These are phyloP conservation scores for Sinohyriopsis cumingii DNA, from an alignment of 2,888 invertebrate species.

Conservation along the genomic window DNA sequence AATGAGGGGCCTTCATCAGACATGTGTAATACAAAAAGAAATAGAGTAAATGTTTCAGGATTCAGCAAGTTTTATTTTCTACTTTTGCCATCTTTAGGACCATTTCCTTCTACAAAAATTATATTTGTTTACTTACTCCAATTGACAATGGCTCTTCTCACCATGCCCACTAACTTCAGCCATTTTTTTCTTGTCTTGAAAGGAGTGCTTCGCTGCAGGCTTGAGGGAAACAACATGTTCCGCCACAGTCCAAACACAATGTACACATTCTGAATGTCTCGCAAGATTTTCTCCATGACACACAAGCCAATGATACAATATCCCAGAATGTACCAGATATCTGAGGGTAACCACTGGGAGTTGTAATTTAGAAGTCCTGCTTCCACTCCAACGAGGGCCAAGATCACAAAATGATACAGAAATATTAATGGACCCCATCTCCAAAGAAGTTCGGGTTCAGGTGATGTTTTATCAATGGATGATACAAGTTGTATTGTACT, in stretches of 20 bases:
- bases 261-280: slow-evolving; percentile 63
- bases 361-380: slow-evolving; percentile 56
- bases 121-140: slow-evolving; percentile 53
- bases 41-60: no score
- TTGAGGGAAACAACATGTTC: slow-evolving; percentile 59
- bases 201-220: slow-evolving; percentile 30
- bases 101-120: no score
- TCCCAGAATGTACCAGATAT: slow-evolving; percentile 48
- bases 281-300: slow-evolving; percentile 57
- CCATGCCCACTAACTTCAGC: slow-evolving; percentile 51
- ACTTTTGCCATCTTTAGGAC: no score
- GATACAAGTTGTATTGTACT: slow-evolving; percentile 19
- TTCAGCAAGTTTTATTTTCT: no score
- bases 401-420: slow-evolving; percentile 60
- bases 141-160: slow-evolving; percentile 55
- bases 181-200: slow-evolving; percentile 46
- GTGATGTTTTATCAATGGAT: slow-evolving; percentile 7
- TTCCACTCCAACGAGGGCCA: slow-evolving; percentile 46
- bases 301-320: slow-evolving; percentile 62
- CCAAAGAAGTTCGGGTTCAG: slow-evolving; percentile 57
- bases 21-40: no score
- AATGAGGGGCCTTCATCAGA: no score
- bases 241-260: slow-evolving; percentile 60
- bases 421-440: slow-evolving; percentile 56
- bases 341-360: slow-evolving; percentile 30